Evolutionary conservation across 2,888 invertebrate species (phyloP), one percentile per base, ranked within the genome.

Genomic region (Stomorhina lunata): DNA sequence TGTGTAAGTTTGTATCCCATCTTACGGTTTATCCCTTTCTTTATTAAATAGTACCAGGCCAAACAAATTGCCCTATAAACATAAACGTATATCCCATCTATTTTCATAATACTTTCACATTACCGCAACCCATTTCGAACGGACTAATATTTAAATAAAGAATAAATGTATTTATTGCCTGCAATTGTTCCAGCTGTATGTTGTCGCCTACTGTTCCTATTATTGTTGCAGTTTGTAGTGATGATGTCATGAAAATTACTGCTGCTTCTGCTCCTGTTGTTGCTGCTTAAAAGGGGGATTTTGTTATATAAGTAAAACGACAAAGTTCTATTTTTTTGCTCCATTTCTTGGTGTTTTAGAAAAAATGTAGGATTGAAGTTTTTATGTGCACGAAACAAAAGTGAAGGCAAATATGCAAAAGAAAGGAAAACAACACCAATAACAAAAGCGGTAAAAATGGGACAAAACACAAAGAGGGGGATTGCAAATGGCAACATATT

Each of bases 401-500:
- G 65, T 37, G 37, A 69, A 61, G 71, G 66, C 32, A 76, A 40
- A 50, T 50, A 65, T 71, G 45, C 32, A 71, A 68, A 57, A 37
- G 45, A 37, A 61, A 45, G 72, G 50, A 43, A 63, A 53, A 22
- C 37, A 69, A 17, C 43, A 59, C 55, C 25, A 65, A 50, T 34
- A 72, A 17, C 40, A 66, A 66, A 59, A 71, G 37, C 50, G 77
- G 27, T 17, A 9, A 55, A 45, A 57, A 50, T 59, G 50, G 53
- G 66, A 37, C 61, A 61, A 15, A 53, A 65, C 17, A 55, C 20
- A 57, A 55, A 59, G 66, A 63, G 29, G 63, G 65, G 63, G 65
- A 72, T 77, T 77, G 45, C 55, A 80, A 83, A 71, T 73, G 75
- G 75, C 81, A 84, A 81, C 85, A 85, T 85, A 84, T 84, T 83